A percentile compares a stretch with the other conserved stretches of the same genome.
These are phyloP conservation scores for Lycaon pictus DNA, from an alignment of 2,113 vertebrate genomes.

Conservation along the genomic window DNA sequence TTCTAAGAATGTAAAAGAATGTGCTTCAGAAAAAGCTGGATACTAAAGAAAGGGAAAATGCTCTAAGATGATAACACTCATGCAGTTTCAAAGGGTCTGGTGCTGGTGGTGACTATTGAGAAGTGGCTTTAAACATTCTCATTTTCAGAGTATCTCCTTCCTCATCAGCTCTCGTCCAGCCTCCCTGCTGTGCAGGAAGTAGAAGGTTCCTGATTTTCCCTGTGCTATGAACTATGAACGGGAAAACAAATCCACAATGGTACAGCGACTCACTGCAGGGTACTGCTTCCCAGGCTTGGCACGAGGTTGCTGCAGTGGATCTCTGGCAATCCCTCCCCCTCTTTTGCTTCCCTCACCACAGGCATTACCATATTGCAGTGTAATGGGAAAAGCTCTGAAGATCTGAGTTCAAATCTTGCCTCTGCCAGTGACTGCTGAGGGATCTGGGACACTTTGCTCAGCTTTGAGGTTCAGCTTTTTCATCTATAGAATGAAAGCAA, in stretches of 20 bases:
- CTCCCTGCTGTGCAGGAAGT: background rate
- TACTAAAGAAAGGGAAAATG: background rate
- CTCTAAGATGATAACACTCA: background rate
- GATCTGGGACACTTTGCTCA: background rate
- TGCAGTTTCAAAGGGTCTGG: background rate
- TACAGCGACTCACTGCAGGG: background rate
- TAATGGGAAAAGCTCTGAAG: background rate
- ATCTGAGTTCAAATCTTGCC: background rate
- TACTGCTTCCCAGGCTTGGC: background rate
- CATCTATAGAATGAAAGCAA: background rate
- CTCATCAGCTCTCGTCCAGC: background rate
- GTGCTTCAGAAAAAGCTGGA: background rate
- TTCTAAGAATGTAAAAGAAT: background rate
- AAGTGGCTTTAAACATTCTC: background rate
- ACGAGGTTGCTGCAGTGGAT: background rate
- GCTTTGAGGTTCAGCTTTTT: background rate
- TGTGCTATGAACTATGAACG: background rate
- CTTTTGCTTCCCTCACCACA: background rate
- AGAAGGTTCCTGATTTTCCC: background rate
- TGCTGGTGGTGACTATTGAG: background rate
- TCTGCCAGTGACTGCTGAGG: background rate
- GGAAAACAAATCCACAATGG: background rate
- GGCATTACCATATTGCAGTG: background rate
- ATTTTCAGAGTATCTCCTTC: background rate
- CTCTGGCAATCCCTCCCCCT: background rate